Percentiles rank a stretch among this genome's conserved stretches.
phyloP scores from a whole-genome alignment of 2,797 vertebrate species.

The Chelmon rostratus region DNA sequence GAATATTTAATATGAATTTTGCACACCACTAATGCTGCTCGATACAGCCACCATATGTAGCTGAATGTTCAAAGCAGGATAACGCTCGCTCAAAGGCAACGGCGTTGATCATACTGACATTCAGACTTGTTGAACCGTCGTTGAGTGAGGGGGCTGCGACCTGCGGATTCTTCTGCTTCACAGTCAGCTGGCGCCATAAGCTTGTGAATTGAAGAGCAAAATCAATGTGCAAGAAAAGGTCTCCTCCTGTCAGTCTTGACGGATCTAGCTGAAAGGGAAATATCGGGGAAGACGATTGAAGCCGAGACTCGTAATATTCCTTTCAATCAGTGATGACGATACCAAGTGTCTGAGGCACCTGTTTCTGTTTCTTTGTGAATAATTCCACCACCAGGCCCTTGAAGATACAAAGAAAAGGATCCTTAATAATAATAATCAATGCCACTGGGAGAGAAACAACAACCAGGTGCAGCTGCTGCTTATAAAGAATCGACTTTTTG shows the following conservation, averaged over 20 bases:
- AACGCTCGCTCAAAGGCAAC: conserved; percentile 37
- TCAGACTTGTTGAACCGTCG: conserved; percentile 47
- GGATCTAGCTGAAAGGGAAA: conserved; percentile 51
- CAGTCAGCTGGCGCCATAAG: conserved; percentile 54
- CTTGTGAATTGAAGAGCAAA: conserved; percentile 76
- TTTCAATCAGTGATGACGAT: conserved; percentile 50
- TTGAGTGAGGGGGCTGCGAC: conserved; percentile 34
- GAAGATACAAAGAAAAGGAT: conserved; percentile 32
- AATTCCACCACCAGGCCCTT: background rate
- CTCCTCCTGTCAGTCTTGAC: conserved; percentile 59
- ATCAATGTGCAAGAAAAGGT: conserved; percentile 73
- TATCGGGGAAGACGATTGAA: conserved; percentile 33
- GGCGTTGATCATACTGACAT: conserved; percentile 12
- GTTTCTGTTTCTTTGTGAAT: conserved; percentile 41
- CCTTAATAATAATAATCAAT: conserved; percentile 60
- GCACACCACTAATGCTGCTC: conserved; percentile 4
- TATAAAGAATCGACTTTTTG: conserved; percentile 43
- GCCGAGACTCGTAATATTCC: conserved; percentile 55
- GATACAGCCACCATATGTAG: conserved; percentile 8
- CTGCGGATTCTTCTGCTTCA: conserved; percentile 52
- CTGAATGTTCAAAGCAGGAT: conserved; percentile 13
- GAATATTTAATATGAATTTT: conserved; percentile 39
- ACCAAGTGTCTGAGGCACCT: conserved; percentile 17
- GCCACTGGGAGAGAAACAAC: conserved; percentile 45
- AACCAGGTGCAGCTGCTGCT: conserved; percentile 25